A percentile compares a stretch with the other conserved stretches of the same genome.
Conservation (phyloP, 2,113 vertebrate species). For the Isichthys henryi region DNA sequence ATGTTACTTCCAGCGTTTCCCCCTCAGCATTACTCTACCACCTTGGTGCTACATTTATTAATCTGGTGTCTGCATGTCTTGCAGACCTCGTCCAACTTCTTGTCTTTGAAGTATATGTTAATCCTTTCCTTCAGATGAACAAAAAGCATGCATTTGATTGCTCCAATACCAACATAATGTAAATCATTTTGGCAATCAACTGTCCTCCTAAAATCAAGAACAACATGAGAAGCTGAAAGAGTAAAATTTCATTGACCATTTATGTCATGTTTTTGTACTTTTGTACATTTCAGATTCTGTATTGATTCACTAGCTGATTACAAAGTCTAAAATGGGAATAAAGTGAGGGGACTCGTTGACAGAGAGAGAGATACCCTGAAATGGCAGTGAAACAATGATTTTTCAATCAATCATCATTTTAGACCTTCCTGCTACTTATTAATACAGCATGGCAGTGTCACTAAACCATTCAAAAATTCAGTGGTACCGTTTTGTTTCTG, state of each 20-base stretch:
- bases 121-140: background rate
- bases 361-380: background rate
- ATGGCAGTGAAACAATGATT: background rate
- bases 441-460: background rate
- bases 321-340: background rate
- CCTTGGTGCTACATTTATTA: conserved; percentile 17
- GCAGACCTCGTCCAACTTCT: background rate
- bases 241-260: background rate
- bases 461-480: background rate
- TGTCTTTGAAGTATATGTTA: background rate
- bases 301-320: background rate
- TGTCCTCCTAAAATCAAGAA: background rate
- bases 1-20: conserved; percentile 17
- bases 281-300: background rate
- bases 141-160: background rate
- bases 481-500: background rate
- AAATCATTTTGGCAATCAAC: background rate
- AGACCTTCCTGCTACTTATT: background rate
- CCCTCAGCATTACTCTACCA: background rate
- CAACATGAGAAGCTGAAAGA: background rate
- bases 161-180: background rate
- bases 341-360: background rate
- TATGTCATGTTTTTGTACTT: background rate
- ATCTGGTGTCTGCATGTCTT: conserved; percentile 14
- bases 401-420: background rate